Evolutionary conservation across 1,140 invertebrate species (phyloP), one percentile per base, ranked within the genome.

Genomic region (Dendrolimus punctatus): DNA sequence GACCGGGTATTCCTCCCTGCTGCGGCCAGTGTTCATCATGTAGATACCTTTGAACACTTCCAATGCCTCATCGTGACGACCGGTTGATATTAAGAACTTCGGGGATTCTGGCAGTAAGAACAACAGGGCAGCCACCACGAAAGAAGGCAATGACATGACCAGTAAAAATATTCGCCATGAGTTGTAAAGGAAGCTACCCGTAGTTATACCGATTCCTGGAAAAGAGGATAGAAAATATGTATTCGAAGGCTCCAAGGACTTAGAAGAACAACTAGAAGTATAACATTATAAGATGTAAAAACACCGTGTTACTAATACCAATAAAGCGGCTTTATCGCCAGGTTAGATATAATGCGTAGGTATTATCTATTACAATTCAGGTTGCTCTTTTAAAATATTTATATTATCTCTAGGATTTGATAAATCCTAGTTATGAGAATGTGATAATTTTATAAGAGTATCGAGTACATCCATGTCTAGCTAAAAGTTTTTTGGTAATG

Each of bases 81-180:
- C 94, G 57, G 91, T 90, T 3, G 92, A 91, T 48, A 97, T 87
- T 46, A 97, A 87, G 80, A 95, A 98, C 80, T 97, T 97, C 2
- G 96, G 96, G 63, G 95, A 97, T 87, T 98, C 96, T n/a, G 96
- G 96, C 68, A 98, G 90, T 58, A 95, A 90, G 71, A 95, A 89
- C 39, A 97, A 90, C 46, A 96, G 83, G 49, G 92, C 90, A 44
- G 94, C 95, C 42, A 96, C 95, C 44, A 96, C 76, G 66, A 97
- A 94, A 44, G 94, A 95, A 40, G 96, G 96, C 57, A 95, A 69
- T 65, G 95, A 93, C 88, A 95, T 97, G 45, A 96, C 90, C 62
- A 96, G 82, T 59, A 97, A 85, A 85, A 97, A 98, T 62, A 98
- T 94, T 72, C 96, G 90, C 96, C 96, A 98, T 40, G 95, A 96